Base-by-base conservation (phyloP, 2,113 vertebrate genomes). In the Thunnus thynnus region DNA sequence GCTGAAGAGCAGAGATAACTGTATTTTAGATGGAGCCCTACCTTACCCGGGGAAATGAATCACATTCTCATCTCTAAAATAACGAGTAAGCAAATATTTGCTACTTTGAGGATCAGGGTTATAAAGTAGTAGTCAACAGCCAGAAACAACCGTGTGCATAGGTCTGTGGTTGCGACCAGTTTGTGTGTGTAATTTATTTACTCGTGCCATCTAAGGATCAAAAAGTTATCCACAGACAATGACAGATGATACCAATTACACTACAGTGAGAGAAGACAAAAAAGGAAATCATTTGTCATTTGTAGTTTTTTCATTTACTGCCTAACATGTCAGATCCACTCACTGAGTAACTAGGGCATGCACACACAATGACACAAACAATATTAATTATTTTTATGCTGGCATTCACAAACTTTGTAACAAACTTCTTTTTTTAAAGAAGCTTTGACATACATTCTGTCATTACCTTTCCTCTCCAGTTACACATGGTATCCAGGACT, bases 181-280 rank as follows among this genome's bases (percentile, higher is more conserved):
- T 8, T 41, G 36, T 41, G 20, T 84, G 47, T 18, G 3, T 65
- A 7, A 77, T 80, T 77, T 66, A 13, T 66, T 65, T 61, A 50
- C n/a, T 69, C 62, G 17, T 72, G 17, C 41, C 66, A 48, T 41
- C 36, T 41, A 71, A 73, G 41, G 27, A 80, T 77, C 47, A 78
- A 63, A 63, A 75, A 13, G 0, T 18, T 20, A 48, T 60, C 0
- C 20, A 6, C 61, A 44, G 65, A 65, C 41, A 32, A 18, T 62
- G 79, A 80, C 68, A 72, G 68, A 83, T 82, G 56, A 47, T 63
- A 74, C 30, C 57, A 84, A 84, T 69, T 61, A 58, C 46, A 75
- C 18, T 16, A n/a, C 25, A 3, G 27, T 25, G 17, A 44, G 17
- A 68, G 76, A 83, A 57, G 36, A 8, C 18, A 52, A 76, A 69